Evolutionary conservation across 1,140 invertebrate species (phyloP).

Genomic region (Phthorimaea operculella): DNA sequence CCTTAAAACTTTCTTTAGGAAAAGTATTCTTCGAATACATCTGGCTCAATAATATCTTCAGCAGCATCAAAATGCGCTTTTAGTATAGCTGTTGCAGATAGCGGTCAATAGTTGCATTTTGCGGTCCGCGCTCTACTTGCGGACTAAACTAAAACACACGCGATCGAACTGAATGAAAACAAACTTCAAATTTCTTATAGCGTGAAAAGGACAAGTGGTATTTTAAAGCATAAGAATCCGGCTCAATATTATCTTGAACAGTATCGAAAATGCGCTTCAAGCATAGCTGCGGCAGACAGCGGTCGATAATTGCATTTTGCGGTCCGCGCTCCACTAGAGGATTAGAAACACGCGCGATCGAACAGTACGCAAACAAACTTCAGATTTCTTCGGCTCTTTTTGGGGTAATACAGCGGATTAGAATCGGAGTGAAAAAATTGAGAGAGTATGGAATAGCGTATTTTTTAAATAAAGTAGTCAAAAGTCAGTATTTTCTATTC

Average conservation of each 20-base stretch:
- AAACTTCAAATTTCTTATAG: constrained; percentile 56
- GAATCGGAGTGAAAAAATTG: too few relatives aligned
- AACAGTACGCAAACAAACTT: constrained; percentile 60
- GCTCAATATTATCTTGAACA: constrained; percentile 6
- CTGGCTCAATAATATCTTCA: neutral
- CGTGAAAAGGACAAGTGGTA: too few relatives aligned
- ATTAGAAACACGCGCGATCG: constrained; percentile 45
- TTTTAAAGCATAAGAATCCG: too few relatives aligned
- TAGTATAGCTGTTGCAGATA: constrained; percentile 49
- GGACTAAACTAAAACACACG: constrained; percentile 33
- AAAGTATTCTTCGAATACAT: too few relatives aligned
- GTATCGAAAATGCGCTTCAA: constrained; percentile 49
- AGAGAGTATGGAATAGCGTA: too few relatives aligned
- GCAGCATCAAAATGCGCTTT: constrained; percentile 47
- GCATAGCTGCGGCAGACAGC: constrained; percentile 50
- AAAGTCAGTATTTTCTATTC: too few relatives aligned
- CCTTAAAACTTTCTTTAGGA: too few relatives aligned
- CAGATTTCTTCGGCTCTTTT: constrained; percentile 35
- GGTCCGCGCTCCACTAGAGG: constrained; percentile 51
- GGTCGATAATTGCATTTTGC: constrained; percentile 65
- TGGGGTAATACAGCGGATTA: too few relatives aligned
- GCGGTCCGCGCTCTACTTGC: constrained; percentile 55
- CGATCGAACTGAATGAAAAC: constrained; percentile 58
- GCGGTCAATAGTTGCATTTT: constrained; percentile 63
- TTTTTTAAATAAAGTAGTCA: too few relatives aligned